Percentiles rank a stretch among this genome's conserved stretches.
phyloP scores from a whole-genome alignment of 2,888 invertebrate species.

The Melipona beecheii region DNA sequence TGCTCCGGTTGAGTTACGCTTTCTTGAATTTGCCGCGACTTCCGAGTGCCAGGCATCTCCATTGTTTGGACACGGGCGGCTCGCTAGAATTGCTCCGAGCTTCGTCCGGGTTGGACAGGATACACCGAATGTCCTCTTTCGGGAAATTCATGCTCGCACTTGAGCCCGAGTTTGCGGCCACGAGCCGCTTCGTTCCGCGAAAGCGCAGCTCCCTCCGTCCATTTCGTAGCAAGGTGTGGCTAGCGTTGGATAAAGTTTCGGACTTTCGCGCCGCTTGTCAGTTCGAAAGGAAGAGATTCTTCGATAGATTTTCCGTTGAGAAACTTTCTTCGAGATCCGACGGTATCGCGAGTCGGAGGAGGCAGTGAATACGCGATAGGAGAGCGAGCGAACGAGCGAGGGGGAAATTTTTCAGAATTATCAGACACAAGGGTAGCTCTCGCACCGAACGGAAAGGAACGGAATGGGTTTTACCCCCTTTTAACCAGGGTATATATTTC shows the following conservation, averaged over 20 bases:
- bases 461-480: not conserved
- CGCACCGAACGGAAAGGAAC: not conserved
- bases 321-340: too few relatives aligned
- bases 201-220: not conserved
- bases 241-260: too few relatives aligned
- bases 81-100: constrained; percentile 22
- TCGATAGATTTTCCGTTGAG: too few relatives aligned
- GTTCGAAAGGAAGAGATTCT: too few relatives aligned
- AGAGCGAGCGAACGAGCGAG: not conserved
- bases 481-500: not conserved
- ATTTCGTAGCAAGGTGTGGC: not conserved
- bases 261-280: too few relatives aligned
- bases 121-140: constrained; percentile 31
- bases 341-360: not conserved
- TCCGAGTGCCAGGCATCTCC: constrained; percentile 25
- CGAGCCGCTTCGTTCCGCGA: not conserved
- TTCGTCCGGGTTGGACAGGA: constrained; percentile 2
- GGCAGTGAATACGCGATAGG: constrained; percentile 4
- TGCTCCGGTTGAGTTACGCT: constrained; percentile 47
- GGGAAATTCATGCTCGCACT: constrained; percentile 15
- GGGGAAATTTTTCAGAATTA: constrained; percentile 45
- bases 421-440: constrained; percentile 23
- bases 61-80: constrained; percentile 43
- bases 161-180: not conserved
- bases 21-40: constrained; percentile 55